phyloP scores from a whole-genome alignment of 2,888 invertebrate species.

The Melieria picta region DNA sequence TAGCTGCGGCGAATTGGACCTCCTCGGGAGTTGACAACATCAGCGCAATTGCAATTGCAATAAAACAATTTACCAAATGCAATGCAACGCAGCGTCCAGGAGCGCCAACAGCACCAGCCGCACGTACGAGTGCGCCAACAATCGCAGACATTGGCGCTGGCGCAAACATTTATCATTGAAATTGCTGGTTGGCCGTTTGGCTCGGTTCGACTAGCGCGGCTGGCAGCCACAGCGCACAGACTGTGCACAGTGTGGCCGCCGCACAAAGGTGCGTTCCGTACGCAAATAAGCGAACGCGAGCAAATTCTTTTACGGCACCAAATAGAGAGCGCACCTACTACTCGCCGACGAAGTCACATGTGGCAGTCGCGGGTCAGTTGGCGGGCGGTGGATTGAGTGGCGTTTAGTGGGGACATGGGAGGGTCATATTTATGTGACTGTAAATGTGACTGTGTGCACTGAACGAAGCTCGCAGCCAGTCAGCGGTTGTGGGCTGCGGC shows the following conservation, averaged over 20 bases:
- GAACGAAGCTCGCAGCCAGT: too few relatives aligned
- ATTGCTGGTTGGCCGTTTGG: conserved; percentile 15
- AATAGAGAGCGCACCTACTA: conserved; percentile 40
- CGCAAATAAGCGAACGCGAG: conserved; percentile 43
- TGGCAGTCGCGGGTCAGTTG: background rate
- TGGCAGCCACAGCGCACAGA: background rate
- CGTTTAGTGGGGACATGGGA: background rate
- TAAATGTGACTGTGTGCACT: background rate
- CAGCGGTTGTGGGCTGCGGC: background rate
- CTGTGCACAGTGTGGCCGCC: conserved; percentile 17
- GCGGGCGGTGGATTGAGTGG: background rate
- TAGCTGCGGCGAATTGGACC: conserved; percentile 50
- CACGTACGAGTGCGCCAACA: conserved; percentile 10
- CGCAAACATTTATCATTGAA: conserved; percentile 33
- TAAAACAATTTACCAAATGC: conserved; percentile 62
- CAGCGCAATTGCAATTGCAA: conserved; percentile 59
- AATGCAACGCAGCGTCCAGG: conserved; percentile 6
- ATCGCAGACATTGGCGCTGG: conserved; percentile 15
- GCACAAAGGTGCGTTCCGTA: conserved; percentile 45
- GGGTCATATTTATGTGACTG: background rate
- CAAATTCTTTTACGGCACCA: conserved; percentile 48
- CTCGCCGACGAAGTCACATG: background rate
- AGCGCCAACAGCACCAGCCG: conserved; percentile 2
- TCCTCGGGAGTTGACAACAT: conserved; percentile 62
- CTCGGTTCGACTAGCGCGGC: background rate